Evolutionary conservation across 35 echinoderm and acorn worm genomes (phyloP), one percentile per base, ranked within the genome.

Genomic region (Heliocidaris tuberculata): DNA sequence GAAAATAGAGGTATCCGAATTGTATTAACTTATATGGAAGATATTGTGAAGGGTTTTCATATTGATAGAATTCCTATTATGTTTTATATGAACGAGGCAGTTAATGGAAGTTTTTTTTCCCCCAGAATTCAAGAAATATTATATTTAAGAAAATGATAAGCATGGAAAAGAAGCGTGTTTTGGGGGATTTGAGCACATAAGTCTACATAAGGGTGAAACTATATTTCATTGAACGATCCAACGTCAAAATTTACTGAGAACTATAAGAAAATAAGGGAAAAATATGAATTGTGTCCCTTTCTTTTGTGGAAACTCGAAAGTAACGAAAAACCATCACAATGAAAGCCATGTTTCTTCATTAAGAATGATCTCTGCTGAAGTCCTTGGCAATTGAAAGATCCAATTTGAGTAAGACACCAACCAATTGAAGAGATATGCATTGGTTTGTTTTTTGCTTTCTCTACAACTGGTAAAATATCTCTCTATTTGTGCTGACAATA

Each of bases 401-500:
- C 60, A 70, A 27, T 70, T 70, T 70, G 21, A 78, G 65, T 78
- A 78, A 27, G 27, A 27, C 65, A 78, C 65, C 19, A 78, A 78
- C 65, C 65, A n/a, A 27, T 78, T 78, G 65, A 78, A 78, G 65
- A 78, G 65, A 78, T 19, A 21, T 27, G 7, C 65, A 78, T 78
- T 78, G 27, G 65, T 78, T 78, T 78, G 65, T n/a, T 42, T 19
- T 78, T n/a, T 78, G 21, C 21, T 27, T 6, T 78, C 21, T 78
- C 65, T 89, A 47, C 30, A 89, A 89, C 24, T 89, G 87, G 87
- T 86, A 89, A 89, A 42, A 89, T 48, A 47, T 48, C 87, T 89
- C 32, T 89, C 31, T 48, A 32, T 89, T 89, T 89, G 87, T n/a
- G 47, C 15, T 47, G 13, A 89, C 31, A 48, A 42, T 47, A 48